Conservation (phyloP, 2,113 vertebrate genomes). For the Mixornis gularis region DNA sequence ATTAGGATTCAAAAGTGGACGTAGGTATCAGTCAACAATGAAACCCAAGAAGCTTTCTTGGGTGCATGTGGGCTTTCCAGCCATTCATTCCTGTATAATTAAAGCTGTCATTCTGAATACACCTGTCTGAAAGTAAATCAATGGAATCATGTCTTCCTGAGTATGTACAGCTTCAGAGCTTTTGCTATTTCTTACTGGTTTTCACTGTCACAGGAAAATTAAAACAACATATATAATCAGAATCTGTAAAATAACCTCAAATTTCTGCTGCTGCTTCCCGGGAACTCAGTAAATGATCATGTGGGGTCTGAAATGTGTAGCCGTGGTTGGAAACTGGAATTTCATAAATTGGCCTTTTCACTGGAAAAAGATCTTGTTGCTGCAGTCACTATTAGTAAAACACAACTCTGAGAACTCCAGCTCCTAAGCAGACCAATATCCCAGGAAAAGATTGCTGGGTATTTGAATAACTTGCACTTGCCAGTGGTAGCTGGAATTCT, state of each 20-base stretch:
- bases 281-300: not conserved
- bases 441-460: not conserved
- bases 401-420: not conserved
- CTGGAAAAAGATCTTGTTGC: not conserved
- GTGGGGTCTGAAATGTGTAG: not conserved
- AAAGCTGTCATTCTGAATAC: conserved; percentile 13
- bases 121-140: not conserved
- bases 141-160: not conserved
- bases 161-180: not conserved
- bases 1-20: conserved; percentile 22
- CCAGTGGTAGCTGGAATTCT: not conserved
- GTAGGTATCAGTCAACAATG: not conserved
- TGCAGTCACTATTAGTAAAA: not conserved
- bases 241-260: not conserved
- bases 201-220: not conserved
- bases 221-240: not conserved
- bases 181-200: not conserved
- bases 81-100: not conserved
- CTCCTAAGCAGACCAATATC: not conserved
- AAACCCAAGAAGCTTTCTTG: not conserved
- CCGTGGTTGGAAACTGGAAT: not conserved
- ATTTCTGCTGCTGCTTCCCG: not conserved
- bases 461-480: not conserved
- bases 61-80: not conserved
- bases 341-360: not conserved